These are phyloP conservation scores for Piscicola geometra DNA, from an alignment of 2,888 invertebrate genomes.

Conservation along the genomic window DNA sequence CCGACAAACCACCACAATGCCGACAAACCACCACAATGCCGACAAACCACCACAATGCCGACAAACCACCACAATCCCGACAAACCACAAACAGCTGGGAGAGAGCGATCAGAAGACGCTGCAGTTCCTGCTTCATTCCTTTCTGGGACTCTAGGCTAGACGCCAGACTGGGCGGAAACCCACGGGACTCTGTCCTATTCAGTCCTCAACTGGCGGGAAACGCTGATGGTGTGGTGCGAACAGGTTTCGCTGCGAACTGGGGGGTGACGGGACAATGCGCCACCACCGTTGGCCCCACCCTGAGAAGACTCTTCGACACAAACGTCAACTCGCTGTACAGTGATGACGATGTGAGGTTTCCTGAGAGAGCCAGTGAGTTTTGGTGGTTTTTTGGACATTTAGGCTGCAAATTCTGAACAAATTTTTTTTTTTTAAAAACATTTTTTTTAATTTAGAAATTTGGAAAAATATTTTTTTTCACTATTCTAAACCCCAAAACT, in stretches of 20 bases:
- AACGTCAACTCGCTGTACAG: constrained; percentile 20
- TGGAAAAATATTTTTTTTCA: no score
- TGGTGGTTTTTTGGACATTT: no score
- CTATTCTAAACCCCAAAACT: no score
- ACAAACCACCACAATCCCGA: no score
- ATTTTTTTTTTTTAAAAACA: no score
- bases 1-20: no score
- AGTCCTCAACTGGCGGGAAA: constrained; percentile 25
- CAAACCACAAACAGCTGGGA: constrained; percentile 3
- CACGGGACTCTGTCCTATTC: constrained; percentile 15
- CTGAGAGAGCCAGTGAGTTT: constrained; percentile 7
- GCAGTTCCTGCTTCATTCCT: constrained; percentile 2
- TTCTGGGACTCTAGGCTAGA: constrained; percentile 25
- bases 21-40: no score
- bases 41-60: no score
- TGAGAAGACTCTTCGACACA: constrained; percentile 21
- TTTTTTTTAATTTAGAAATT: no score
- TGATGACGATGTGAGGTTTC: not conserved
- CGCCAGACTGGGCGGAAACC: constrained; percentile 16
- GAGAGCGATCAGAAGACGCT: constrained; percentile 8
- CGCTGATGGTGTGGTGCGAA: constrained; percentile 10
- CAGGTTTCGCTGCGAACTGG: constrained; percentile 22
- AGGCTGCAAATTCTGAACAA: no score
- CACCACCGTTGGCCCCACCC: not conserved
- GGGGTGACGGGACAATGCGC: not conserved